Evolutionary conservation across 2,113 vertebrate genomes (phyloP).

Genomic region (Serilophus lunatus): DNA sequence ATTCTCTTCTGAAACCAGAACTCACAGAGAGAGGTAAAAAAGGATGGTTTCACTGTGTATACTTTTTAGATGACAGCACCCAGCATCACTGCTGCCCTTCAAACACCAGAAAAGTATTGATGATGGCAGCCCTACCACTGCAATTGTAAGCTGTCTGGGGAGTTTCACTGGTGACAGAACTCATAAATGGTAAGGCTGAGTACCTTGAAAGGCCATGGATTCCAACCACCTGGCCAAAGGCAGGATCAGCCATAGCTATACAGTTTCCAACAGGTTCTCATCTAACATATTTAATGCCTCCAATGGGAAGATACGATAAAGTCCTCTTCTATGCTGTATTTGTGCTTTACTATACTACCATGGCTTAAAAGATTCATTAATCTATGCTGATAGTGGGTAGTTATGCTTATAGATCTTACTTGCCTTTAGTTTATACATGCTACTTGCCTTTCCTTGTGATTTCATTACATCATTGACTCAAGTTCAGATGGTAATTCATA

Average conservation of each 20-base stretch:
- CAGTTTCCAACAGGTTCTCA: neutral
- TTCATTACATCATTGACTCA: accelerated
- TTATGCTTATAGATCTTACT: neutral
- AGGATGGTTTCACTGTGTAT: neutral
- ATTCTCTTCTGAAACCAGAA: neutral
- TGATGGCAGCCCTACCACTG: neutral
- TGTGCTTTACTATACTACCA: neutral
- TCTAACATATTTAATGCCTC: neutral
- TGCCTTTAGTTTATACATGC: neutral
- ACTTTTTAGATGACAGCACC: neutral
- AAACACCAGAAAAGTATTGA: neutral
- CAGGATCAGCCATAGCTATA: neutral
- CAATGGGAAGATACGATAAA: neutral
- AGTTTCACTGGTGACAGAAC: neutral
- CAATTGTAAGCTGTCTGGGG: neutral
- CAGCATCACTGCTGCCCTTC: accelerated
- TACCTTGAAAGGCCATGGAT: neutral
- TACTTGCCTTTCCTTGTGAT: neutral
- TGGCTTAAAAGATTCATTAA: neutral
- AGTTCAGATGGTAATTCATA: neutral
- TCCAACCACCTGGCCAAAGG: neutral
- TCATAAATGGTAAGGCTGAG: accelerated
- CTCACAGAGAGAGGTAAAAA: neutral
- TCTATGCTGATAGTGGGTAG: neutral
- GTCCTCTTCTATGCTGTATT: neutral